Evolutionary conservation across 2,888 invertebrate species (phyloP).

Genomic region (Ormyrus pomaceus): DNA sequence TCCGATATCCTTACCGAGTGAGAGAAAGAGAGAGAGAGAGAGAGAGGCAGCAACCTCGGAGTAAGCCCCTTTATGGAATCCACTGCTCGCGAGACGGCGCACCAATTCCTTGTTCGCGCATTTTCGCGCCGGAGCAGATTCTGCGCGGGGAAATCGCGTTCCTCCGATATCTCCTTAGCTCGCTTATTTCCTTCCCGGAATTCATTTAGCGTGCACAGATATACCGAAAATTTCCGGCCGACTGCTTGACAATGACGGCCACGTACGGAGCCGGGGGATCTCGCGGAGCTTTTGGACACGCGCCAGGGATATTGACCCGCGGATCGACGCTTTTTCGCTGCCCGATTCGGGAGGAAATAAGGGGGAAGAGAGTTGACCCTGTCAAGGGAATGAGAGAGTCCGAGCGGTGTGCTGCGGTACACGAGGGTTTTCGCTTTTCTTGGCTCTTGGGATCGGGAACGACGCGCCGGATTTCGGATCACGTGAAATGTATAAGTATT

Average conservation of each 20-base stretch:
- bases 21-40: neutral
- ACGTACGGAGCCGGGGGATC: neutral
- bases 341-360: neutral
- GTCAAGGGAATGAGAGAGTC: neutral
- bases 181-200: neutral
- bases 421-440: too few relatives aligned
- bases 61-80: neutral
- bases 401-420: neutral
- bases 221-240: too few relatives aligned
- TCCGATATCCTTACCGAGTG: neutral
- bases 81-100: neutral
- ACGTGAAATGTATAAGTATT: too few relatives aligned
- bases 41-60: neutral
- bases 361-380: neutral
- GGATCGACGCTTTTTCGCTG: conserved; percentile 3
- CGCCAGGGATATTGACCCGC: conserved; percentile 41
- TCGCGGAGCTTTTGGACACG: conserved; percentile 12
- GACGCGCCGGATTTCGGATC: too few relatives aligned
- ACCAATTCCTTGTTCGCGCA: neutral
- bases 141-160: conserved; percentile 3
- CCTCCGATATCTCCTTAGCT: neutral
- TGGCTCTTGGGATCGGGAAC: too few relatives aligned
- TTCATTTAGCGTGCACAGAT: too few relatives aligned
- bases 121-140: neutral
- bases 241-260: conserved; percentile 31